Conservation (phyloP, 2,113 vertebrate species). For the Vulpes ferrilata region DNA sequence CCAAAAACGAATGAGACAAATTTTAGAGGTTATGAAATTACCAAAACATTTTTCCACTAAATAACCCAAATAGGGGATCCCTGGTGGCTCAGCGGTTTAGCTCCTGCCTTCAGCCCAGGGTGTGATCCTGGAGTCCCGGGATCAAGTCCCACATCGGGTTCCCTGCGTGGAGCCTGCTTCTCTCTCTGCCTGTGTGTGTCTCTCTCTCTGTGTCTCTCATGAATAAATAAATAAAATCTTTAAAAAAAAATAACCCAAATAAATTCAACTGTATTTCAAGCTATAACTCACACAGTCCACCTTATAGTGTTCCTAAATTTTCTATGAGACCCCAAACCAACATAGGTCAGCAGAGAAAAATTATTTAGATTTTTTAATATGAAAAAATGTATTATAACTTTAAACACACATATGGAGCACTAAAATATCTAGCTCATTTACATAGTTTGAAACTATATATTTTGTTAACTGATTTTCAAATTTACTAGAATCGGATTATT, state of each 20-base stretch:
- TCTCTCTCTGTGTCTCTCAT: no score
- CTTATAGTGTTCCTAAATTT: neutral
- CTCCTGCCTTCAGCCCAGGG: no score
- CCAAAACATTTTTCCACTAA: neutral
- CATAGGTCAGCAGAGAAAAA: neutral
- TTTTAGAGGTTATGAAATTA: neutral
- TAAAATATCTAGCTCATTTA: neutral
- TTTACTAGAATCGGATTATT: neutral
- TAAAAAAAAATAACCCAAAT: neutral
- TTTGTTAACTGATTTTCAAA: neutral
- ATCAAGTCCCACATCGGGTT: no score
- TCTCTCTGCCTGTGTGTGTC: no score
- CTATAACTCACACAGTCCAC: neutral
- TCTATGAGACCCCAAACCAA: neutral
- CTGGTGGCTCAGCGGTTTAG: no score
- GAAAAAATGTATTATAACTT: neutral
- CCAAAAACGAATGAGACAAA: neutral
- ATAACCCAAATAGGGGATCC: neutral
- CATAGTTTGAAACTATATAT: neutral
- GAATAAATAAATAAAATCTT: no score
- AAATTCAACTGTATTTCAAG: constrained; percentile 17
- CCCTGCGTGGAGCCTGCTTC: no score
- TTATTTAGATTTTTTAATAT: neutral
- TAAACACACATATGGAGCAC: neutral
- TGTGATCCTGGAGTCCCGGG: no score